Base-by-base conservation (phyloP, 1,140 invertebrate genomes). In the Archegozetes longisetosus region DNA sequence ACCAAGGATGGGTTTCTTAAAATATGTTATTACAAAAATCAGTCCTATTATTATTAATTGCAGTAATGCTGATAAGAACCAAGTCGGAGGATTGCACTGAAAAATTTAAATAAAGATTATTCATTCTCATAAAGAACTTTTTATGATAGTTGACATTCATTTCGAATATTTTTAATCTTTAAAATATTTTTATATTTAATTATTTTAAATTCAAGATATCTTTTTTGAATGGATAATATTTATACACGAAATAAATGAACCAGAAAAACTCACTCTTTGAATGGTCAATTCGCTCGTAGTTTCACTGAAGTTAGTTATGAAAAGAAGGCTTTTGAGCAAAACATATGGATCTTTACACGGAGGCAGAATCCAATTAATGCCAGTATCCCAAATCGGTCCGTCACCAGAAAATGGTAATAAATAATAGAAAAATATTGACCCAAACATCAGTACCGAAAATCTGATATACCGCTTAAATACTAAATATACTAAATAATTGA, bases 401-500 rank as follows among this genome's bases (percentile, higher is more conserved):
- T 20, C 14, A 22, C 32, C 52, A 13, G 47, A 9, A 17, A 48
- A 29, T 13, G 58, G 61, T 3, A 55, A 32, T 2, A 62, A 17
- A 32, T 48, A 59, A 32, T 29, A 48, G 46, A 62, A 49, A 12
- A 54, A 20, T 17, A 61, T 60, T 2, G 54, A 13, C 2, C 57
- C 61, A 22, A 61, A 22, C 24, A 61, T 22, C 14, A 47, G 17
- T 13, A 57, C 50, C 2, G 22, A 28, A 27, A 60, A 55, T 6
- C 57, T 50, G 14, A 55, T 13, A 20, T 49, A 60, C 12, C 49
- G 25, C 14, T 53, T 4, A n/a, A n/a, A n/a, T 6, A 52, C 27
- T 4, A 55, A 26, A 62, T 49, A 61, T 3, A 20, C 3, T 22
- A 60, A 27, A 53, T 54, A 62, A 48, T 62, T 54, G n/a, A 61